Percentiles rank a stretch among this genome's conserved stretches.
phyloP scores from a whole-genome alignment of 2,113 vertebrate species.

The Vulpes ferrilata region DNA sequence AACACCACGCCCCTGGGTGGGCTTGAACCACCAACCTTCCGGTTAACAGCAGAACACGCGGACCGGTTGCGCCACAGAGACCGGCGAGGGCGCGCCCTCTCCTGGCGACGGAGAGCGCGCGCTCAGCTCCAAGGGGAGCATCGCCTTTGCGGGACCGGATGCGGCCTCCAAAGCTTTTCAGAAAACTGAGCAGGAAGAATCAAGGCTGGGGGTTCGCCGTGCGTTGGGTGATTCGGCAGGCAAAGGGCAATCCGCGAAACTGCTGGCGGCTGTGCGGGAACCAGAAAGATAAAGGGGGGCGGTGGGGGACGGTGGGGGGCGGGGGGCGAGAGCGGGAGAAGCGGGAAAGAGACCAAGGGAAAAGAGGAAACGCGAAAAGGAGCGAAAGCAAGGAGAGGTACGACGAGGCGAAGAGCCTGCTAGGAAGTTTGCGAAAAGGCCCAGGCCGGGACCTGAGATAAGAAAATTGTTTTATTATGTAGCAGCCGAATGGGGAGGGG shows the following conservation, averaged over 20 bases:
- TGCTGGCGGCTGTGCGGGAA: not conserved
- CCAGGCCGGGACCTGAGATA: not conserved
- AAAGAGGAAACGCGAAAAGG: not conserved
- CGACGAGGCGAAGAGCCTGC: not conserved
- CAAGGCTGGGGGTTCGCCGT: not conserved
- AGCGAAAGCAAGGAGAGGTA: not conserved
- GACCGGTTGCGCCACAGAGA: not conserved
- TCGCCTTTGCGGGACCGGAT: too few relatives aligned
- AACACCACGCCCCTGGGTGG: not conserved
- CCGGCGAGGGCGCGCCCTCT: rapidly evolving
- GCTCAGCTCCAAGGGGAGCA: rapidly evolving
- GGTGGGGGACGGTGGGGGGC: not conserved
- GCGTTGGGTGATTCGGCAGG: not conserved
- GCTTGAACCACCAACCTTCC: not conserved
- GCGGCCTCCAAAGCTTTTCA: not conserved
- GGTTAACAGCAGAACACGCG: not conserved
- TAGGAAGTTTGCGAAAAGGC: not conserved
- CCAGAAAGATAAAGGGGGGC: not conserved
- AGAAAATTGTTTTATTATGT: not conserved
- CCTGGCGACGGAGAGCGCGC: rapidly evolving
- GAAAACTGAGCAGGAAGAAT: not conserved
- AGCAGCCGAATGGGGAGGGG: not conserved
- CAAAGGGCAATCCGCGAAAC: not conserved
- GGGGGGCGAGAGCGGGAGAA: not conserved
- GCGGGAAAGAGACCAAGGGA: not conserved